Conservation (phyloP, 2,888 invertebrate genomes). For the Lacanobia wlatinum region DNA sequence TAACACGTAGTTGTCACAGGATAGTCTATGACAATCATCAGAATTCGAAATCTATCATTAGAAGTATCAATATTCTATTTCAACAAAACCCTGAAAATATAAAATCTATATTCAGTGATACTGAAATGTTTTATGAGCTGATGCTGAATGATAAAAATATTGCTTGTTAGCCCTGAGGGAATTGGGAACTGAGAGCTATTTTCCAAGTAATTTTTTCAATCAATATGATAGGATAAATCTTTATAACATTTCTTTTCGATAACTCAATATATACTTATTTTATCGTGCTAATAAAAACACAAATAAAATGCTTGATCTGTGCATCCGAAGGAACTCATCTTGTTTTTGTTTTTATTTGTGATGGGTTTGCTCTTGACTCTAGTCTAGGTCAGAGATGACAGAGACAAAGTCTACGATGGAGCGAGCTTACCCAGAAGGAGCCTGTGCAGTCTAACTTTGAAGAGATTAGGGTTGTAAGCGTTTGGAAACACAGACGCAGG, state of each 20-base stretch:
- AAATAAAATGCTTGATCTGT: slow-evolving; percentile 4
- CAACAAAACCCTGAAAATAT: slow-evolving; percentile 3
- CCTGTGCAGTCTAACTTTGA: too few relatives aligned
- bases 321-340: background rate
- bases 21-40: background rate
- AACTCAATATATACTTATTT: background rate
- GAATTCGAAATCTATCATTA: too few relatives aligned
- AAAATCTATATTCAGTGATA: slow-evolving; percentile 1
- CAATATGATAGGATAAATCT: background rate
- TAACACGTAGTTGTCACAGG: background rate
- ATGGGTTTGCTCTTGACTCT: too few relatives aligned
- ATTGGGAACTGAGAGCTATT: background rate
- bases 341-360: too few relatives aligned
- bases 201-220: slow-evolving; percentile 9
- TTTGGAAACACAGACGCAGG: too few relatives aligned
- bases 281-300: background rate
- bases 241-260: background rate
- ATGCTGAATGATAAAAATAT: slow-evolving; percentile 10
- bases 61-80: background rate
- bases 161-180: slow-evolving; percentile 4
- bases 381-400: too few relatives aligned
- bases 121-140: slow-evolving; percentile 15
- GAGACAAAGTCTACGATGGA: too few relatives aligned
- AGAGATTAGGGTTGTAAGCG: too few relatives aligned
- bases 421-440: too few relatives aligned